Base-by-base conservation (phyloP, 2,888 invertebrate species). In the Acleris laterana region DNA sequence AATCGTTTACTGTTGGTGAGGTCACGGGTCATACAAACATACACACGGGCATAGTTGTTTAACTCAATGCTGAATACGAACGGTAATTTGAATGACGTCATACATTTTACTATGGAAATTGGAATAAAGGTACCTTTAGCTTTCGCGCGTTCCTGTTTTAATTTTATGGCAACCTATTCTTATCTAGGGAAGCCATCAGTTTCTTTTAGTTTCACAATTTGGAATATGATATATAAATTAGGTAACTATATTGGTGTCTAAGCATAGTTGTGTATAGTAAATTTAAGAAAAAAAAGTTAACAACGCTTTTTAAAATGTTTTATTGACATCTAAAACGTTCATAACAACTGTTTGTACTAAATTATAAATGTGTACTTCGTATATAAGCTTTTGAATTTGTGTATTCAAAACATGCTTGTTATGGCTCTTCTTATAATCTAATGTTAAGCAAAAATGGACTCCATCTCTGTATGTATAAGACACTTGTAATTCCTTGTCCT, bases 271-370 rank as follows among this genome's bases (percentile, higher is more conserved):
- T 2, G 32, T 13, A 13, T 4, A 13, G 3, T 38, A 38, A 38
- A 38, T 38, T 38, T 38, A 13, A n/a, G n/a, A 25, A n/a, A 42
- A 65, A 65, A 55, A 65, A 61, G 17, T 50, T 17, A 61, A 77
- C 66, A 74, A 72, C 55, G 56, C 17, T 62, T 62, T 79, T 80
- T 87, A 85, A 83, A 78, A 79, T 77, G 75, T 84, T 92, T 92
- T 92, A 92, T 91, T 93, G 90, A 90, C 90, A 91, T 90, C 91
- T 92, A 91, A 88, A 89, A 89, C 84, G 84, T 89, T 89, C 82
- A 81, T 90, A 90, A 90, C 91, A 91, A 89, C 86, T 88, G 87
- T 90, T 92, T 91, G 90, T 91, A 92, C 90, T 92, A 92, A 91
- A 89, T 91, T 91, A 90, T 90, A 90, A 90, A 89, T 84, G 89